Evolutionary conservation across 2,888 invertebrate species (phyloP).

Genomic region (Protophormia terraenovae): DNA sequence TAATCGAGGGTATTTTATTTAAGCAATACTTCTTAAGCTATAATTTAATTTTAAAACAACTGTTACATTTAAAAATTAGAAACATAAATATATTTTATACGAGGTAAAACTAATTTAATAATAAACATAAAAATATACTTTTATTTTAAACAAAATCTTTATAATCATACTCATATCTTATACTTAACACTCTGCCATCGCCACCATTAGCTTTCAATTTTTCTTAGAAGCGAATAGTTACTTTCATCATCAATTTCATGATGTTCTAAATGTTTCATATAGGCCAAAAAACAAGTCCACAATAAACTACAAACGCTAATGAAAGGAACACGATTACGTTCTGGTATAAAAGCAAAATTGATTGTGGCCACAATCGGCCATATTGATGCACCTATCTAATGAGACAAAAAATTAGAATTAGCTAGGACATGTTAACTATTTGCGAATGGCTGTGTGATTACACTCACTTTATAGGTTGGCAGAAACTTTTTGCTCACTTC

Average conservation of each 20-base stretch:
- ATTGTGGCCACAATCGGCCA: conserved; percentile 89
- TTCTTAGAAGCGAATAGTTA: conserved; percentile 37
- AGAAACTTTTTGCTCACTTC: conserved; percentile 88
- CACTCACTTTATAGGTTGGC: conserved; percentile 84
- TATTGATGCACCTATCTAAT: conserved; percentile 85
- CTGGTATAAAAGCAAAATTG: conserved; percentile 87
- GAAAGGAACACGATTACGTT: conserved; percentile 88
- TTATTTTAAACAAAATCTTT: too few relatives aligned
- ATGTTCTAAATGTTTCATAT: conserved; percentile 87
- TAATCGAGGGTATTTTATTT: too few relatives aligned
- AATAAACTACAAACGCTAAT: conserved; percentile 88
- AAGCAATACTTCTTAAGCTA: too few relatives aligned
- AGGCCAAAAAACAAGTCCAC: conserved; percentile 90
- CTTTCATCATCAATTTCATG: conserved; percentile 73
- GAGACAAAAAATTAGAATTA: neutral
- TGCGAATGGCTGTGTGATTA: neutral
- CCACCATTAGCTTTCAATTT: conserved; percentile 6
- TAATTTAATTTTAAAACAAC: too few relatives aligned
- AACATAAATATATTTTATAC: too few relatives aligned
- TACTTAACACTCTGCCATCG: too few relatives aligned
- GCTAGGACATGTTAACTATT: neutral
- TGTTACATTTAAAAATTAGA: too few relatives aligned
- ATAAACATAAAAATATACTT: neutral
- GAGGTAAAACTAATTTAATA: too few relatives aligned
- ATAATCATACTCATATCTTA: too few relatives aligned